phyloP scores from a whole-genome alignment of 2,113 vertebrate genomes.

The Rhea pennata region DNA sequence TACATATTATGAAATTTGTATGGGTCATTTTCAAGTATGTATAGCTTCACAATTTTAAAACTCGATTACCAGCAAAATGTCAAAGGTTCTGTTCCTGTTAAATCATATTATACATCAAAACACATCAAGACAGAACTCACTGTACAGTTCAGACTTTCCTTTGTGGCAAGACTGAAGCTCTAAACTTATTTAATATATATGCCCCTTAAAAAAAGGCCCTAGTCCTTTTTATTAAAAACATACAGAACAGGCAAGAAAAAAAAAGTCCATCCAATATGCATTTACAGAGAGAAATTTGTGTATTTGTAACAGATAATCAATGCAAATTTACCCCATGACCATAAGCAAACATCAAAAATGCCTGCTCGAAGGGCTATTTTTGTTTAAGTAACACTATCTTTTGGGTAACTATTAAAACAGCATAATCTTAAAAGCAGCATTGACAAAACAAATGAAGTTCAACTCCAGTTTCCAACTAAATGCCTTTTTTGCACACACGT shows the following conservation, averaged over 20 bases:
- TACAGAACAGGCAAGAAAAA: not conserved
- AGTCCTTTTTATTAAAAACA: not conserved
- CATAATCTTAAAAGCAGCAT: not conserved
- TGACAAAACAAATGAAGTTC: not conserved
- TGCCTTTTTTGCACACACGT: not conserved
- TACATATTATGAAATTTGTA: not conserved
- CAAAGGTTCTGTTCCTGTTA: not conserved
- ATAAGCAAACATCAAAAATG: constrained; percentile 28
- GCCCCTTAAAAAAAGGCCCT: not conserved
- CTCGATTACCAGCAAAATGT: not conserved
- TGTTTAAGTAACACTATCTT: not conserved
- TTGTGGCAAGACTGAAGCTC: not conserved
- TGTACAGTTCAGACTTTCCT: not conserved
- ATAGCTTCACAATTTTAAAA: not conserved
- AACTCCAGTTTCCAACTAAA: not conserved
- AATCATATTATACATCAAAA: not conserved
- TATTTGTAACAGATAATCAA: constrained; percentile 36
- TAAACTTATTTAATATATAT: not conserved
- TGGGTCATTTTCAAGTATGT: not conserved
- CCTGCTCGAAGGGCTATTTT: not conserved
- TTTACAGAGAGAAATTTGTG: not conserved
- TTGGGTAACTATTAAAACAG: constrained; percentile 18
- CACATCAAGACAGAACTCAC: accelerated
- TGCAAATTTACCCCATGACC: constrained; percentile 11
- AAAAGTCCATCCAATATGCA: not conserved